phyloP scores from a whole-genome alignment of 2,113 vertebrate genomes.

The Oncorhynchus masou region DNA sequence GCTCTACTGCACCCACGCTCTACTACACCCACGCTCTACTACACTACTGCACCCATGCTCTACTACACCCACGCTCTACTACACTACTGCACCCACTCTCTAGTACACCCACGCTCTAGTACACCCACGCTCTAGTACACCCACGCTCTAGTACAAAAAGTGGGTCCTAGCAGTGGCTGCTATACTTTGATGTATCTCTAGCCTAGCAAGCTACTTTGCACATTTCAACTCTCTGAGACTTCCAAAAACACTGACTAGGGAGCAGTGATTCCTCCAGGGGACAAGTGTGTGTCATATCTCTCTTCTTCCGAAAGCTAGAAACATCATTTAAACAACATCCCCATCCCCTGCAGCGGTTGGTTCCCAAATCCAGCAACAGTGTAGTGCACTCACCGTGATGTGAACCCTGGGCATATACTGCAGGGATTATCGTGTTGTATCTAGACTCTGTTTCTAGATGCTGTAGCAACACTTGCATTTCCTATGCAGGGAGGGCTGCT shows the following conservation, averaged over 20 bases:
- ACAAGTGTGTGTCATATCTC: background rate
- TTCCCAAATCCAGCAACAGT: constrained; percentile 45
- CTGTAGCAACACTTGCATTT: constrained; percentile 51
- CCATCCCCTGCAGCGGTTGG: constrained; percentile 58
- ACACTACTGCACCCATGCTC: too few species aligned
- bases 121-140: too few species aligned
- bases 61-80: too few species aligned
- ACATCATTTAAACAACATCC: constrained; percentile 54
- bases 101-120: too few species aligned
- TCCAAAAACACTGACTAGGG: background rate
- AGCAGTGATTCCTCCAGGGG: background rate
- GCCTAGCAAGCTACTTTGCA: background rate
- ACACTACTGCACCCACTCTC: too few species aligned
- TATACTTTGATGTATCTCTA: too few species aligned
- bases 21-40: too few species aligned
- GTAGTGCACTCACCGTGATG: constrained; percentile 31
- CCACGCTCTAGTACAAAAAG: too few species aligned
- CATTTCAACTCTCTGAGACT: background rate
- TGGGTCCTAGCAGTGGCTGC: too few species aligned
- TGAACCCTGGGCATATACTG: constrained; percentile 53
- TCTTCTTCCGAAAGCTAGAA: constrained; percentile 45
- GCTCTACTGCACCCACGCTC: too few species aligned
- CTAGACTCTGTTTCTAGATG: constrained; percentile 22
- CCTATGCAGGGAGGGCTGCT: constrained; percentile 46
- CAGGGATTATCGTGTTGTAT: constrained; percentile 4